Evolutionary conservation across 2,797 vertebrate genomes (phyloP).

Genomic region (Alexandromys oeconomus): DNA sequence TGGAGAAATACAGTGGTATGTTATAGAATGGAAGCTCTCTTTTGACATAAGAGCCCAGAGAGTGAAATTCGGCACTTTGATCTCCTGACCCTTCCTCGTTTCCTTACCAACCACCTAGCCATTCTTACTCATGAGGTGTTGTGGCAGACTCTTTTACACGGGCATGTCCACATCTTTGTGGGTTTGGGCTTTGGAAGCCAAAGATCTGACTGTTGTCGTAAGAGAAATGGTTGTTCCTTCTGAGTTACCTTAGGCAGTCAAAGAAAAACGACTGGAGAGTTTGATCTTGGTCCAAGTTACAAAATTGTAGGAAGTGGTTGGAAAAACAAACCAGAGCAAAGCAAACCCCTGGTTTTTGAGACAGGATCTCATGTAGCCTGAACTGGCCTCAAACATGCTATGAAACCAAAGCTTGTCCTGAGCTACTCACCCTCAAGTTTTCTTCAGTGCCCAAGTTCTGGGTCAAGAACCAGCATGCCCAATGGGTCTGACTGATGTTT

Average conservation of each 20-base stretch:
- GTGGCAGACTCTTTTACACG: not conserved
- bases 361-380: not conserved
- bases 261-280: not conserved
- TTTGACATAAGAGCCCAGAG: not conserved
- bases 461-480: too few species aligned
- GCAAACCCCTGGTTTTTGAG: not conserved
- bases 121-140: not conserved
- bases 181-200: not conserved
- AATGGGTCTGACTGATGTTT: not conserved
- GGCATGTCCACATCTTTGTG: accelerated
- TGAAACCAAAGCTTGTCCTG: not conserved
- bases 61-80: not conserved
- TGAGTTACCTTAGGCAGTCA: not conserved
- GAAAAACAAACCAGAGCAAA: not conserved
- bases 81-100: not conserved
- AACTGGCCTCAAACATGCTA: not conserved
- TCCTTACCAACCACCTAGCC: not conserved
- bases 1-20: not conserved
- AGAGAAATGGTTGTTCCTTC: not conserved
- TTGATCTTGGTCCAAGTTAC: not conserved
- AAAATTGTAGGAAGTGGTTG: not conserved
- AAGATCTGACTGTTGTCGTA: not conserved
- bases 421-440: not conserved
- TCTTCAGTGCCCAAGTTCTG: not conserved
- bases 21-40: not conserved